Conservation (phyloP, 53 echinoderm and acorn worm genomes). For the Henricia sp. region DNA sequence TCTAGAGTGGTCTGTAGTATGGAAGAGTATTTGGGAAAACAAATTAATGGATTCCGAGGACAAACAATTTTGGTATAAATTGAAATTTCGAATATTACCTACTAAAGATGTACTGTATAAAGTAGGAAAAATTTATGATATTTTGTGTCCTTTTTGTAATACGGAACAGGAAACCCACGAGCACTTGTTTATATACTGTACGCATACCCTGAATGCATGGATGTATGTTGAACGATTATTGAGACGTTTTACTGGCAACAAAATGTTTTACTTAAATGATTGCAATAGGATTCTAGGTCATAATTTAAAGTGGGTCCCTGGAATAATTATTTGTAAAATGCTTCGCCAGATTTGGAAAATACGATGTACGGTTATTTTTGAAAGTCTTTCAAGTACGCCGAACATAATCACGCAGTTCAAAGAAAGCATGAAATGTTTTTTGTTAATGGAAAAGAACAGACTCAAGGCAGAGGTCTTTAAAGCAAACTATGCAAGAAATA, state of each 20-base stretch:
- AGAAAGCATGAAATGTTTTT: too few species aligned
- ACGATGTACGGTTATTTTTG: neutral
- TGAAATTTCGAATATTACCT: neutral
- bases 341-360: conserved; percentile 24
- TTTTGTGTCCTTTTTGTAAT: neutral
- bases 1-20: neutral
- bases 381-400: too few species aligned
- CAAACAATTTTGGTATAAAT: neutral
- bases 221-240: neutral
- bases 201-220: neutral
- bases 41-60: neutral
- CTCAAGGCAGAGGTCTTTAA: too few species aligned
- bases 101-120: neutral
- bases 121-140: neutral
- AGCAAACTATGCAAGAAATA: too few species aligned
- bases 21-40: neutral
- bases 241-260: neutral
- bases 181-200: conserved; percentile 16
- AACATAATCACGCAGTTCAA: too few species aligned
- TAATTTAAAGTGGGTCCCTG: neutral
- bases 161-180: neutral
- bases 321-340: neutral
- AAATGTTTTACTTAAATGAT: neutral
- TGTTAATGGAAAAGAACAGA: too few species aligned
- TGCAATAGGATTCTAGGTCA: neutral